Evolutionary conservation across 2,113 vertebrate species (phyloP).

Genomic region (Cairina moschata): DNA sequence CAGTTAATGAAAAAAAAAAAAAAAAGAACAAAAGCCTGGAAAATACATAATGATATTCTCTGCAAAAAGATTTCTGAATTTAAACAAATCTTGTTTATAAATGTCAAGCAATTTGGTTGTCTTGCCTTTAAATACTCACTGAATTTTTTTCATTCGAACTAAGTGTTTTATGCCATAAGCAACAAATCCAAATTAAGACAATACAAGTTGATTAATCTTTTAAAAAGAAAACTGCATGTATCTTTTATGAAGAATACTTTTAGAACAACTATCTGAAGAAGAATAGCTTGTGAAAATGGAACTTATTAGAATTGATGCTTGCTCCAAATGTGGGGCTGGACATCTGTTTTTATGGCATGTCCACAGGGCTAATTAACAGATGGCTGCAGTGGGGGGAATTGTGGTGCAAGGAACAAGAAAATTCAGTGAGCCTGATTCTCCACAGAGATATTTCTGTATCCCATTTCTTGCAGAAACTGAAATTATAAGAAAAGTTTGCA

Average conservation of each 20-base stretch:
- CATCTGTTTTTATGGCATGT: neutral
- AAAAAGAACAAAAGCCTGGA: neutral
- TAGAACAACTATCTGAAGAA: neutral
- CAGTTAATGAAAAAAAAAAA: neutral
- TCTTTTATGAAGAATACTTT: neutral
- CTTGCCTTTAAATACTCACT: neutral
- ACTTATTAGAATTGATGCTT: neutral
- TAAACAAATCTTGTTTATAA: slow-evolving; percentile 12
- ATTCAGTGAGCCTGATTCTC: neutral
- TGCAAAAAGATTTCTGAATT: slow-evolving; percentile 34
- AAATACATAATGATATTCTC: neutral
- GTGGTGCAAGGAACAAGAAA: neutral
- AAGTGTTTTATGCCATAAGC: neutral
- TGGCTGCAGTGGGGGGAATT: neutral
- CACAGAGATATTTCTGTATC: neutral
- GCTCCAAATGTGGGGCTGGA: neutral
- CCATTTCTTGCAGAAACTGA: neutral
- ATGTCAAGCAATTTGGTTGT: slow-evolving; percentile 9
- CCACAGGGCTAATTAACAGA: neutral
- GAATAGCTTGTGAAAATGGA: neutral
- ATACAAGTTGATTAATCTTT: neutral
- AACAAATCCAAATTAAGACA: neutral
- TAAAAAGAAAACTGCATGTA: neutral
- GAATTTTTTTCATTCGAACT: neutral
- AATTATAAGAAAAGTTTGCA: neutral